Evolutionary conservation across 2,888 invertebrate genomes (phyloP).

Genomic region (Pardosa pseudoannulata): DNA sequence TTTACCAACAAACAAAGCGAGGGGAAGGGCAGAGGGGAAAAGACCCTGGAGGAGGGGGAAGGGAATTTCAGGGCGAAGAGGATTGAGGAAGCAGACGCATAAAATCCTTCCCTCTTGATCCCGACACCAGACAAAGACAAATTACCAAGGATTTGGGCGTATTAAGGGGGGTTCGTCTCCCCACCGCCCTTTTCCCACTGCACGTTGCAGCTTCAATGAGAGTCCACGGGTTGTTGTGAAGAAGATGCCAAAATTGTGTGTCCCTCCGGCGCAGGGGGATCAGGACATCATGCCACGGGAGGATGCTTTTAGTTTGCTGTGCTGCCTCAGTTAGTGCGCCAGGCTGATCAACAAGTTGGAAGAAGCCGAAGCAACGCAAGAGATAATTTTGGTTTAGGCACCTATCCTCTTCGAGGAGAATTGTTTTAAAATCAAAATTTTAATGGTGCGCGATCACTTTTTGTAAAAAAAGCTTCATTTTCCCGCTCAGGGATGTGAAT

Average conservation of each 20-base stretch:
- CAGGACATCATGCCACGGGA: slow-evolving; percentile 4
- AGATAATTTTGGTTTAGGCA: no score
- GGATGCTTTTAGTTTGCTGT: neutral
- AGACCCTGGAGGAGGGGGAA: neutral
- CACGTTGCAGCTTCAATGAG: neutral
- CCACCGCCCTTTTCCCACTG: slow-evolving; percentile 9
- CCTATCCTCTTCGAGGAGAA: no score
- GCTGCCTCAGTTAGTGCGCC: neutral
- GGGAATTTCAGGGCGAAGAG: slow-evolving; percentile 35
- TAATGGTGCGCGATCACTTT: no score
- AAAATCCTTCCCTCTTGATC: slow-evolving; percentile 71
- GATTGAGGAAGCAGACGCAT: slow-evolving; percentile 70
- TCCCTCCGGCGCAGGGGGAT: slow-evolving; percentile 1
- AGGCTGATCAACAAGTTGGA: slow-evolving; percentile 5
- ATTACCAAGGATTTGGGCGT: slow-evolving; percentile 69
- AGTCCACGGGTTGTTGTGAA: slow-evolving; percentile 8
- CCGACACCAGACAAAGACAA: slow-evolving; percentile 71
- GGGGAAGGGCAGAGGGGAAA: slow-evolving; percentile 1
- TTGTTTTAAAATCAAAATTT: no score
- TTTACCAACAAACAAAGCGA: slow-evolving; percentile 67
- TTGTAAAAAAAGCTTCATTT: no score
- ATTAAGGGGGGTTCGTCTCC: slow-evolving; percentile 40
- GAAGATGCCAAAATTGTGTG: slow-evolving; percentile 15
- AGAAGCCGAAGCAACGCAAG: no score
- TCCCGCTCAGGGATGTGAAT: no score